Conservation (phyloP, 2,113 vertebrate species). For the Aepyceros melampus region DNA sequence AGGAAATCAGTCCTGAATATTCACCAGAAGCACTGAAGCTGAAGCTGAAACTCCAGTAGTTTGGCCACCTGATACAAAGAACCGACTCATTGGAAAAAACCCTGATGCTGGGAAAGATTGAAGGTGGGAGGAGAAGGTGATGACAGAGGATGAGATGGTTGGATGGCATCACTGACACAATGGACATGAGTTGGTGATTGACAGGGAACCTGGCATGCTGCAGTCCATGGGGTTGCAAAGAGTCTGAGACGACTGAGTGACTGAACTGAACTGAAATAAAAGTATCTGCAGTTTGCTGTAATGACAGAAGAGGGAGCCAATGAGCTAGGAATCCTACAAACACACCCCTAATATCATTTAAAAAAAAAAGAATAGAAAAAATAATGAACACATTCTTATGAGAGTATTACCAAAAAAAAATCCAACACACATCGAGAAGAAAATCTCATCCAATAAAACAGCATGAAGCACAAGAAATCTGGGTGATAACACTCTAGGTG, state of each 20-base stretch:
- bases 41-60: not conserved
- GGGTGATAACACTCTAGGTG: not conserved
- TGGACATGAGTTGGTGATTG: not conserved
- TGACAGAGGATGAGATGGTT: not conserved
- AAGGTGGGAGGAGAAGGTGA: not conserved
- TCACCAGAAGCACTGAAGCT: not conserved
- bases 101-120: not conserved
- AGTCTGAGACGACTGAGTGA: fast-evolving
- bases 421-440: not conserved
- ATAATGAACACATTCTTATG: not conserved
- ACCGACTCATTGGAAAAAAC: fast-evolving
- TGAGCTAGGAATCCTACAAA: slow-evolving; percentile 39
- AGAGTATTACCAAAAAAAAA: not conserved
- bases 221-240: not conserved
- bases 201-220: not conserved
- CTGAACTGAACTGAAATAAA: not conserved
- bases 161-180: not conserved
- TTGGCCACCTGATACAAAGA: not conserved
- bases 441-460: not conserved
- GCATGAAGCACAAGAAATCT: not conserved
- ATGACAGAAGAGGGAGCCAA: slow-evolving; percentile 55
- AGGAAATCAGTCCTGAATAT: not conserved
- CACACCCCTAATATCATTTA: not conserved
- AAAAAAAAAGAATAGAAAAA: not conserved
- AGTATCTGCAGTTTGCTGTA: not conserved